Conservation (phyloP, 2,113 vertebrate genomes). For the Dasyornis broadbenti region DNA sequence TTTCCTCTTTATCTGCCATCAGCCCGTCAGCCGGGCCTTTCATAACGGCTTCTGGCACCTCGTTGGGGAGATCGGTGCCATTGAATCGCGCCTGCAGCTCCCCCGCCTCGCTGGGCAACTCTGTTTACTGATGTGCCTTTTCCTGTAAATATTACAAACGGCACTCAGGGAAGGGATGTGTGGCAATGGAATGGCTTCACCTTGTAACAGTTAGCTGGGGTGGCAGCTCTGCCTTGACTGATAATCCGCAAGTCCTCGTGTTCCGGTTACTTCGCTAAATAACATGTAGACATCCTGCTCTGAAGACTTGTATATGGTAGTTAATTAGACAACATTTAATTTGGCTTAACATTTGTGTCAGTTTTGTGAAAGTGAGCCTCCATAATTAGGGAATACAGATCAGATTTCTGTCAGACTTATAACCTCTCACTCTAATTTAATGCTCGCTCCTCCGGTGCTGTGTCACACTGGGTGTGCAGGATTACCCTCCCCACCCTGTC, state of each 20-base stretch:
- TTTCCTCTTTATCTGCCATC: slow-evolving; percentile 71
- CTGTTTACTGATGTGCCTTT: slow-evolving; percentile 79
- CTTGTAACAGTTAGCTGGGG: slow-evolving; percentile 26
- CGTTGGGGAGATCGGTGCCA: slow-evolving; percentile 63
- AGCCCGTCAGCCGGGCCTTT: slow-evolving; percentile 65
- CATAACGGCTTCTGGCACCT: slow-evolving; percentile 75
- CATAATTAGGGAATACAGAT: slow-evolving; percentile 77
- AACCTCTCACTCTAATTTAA: slow-evolving; percentile 71
- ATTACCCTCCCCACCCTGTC: slow-evolving; percentile 4
- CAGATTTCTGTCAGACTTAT: slow-evolving; percentile 72
- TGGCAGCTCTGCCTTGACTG: slow-evolving; percentile 23
- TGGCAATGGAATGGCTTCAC: slow-evolving; percentile 25
- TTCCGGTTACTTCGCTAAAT: slow-evolving; percentile 41
- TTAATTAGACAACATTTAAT: slow-evolving; percentile 81
- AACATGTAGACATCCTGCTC: slow-evolving; percentile 42
- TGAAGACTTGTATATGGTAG: slow-evolving; percentile 61
- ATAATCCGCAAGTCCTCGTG: neutral
- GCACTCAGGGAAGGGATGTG: slow-evolving; percentile 1
- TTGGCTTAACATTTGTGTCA: slow-evolving; percentile 75
- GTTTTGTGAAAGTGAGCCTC: slow-evolving; percentile 69
- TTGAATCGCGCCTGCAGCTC: slow-evolving; percentile 66
- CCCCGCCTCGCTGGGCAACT: slow-evolving; percentile 69
- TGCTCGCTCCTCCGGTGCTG: slow-evolving; percentile 40
- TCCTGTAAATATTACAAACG: slow-evolving; percentile 77
- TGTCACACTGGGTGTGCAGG: slow-evolving; percentile 56